These are phyloP conservation scores for Macrochelys suwanniensis DNA, from an alignment of 2,797 vertebrate species.

Conservation along the genomic window DNA sequence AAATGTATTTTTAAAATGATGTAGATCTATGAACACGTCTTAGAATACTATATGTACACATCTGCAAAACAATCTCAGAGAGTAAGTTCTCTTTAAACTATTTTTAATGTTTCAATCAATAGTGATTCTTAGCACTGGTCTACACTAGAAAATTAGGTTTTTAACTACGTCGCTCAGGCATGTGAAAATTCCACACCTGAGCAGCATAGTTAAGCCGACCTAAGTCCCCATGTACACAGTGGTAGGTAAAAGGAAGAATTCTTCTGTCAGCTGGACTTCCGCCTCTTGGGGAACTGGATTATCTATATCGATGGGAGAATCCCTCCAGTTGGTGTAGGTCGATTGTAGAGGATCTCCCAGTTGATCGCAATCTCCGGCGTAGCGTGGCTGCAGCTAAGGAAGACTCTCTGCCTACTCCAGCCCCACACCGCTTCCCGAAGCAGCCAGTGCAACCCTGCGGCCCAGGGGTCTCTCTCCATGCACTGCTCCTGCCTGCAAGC, in stretches of 20 bases:
- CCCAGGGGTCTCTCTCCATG: too few species aligned
- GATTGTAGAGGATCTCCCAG: too few species aligned
- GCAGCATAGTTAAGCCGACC: not conserved
- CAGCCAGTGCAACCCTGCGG: rapidly evolving
- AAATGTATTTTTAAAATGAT: not conserved
- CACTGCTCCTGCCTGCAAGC: too few species aligned
- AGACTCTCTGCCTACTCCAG: too few species aligned
- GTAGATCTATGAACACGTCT: not conserved
- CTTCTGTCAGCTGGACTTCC: not conserved
- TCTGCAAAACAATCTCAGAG: not conserved
- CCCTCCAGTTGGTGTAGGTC: too few species aligned
- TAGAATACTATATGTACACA: not conserved
- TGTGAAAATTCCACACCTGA: not conserved
- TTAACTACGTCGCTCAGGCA: not conserved
- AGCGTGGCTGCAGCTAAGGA: too few species aligned
- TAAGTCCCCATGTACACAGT: not conserved
- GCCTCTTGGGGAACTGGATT: not conserved
- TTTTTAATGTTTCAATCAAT: not conserved
- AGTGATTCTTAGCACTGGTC: not conserved
- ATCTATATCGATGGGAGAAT: not conserved
- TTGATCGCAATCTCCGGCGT: too few species aligned
- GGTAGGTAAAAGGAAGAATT: not conserved
- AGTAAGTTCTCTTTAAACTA: not conserved
- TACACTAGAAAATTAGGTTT: not conserved
- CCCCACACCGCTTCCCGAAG: too few species aligned